These are phyloP conservation scores for Cryptotermes secundus DNA, from an alignment of 1,140 invertebrate species.

Conservation along the genomic window DNA sequence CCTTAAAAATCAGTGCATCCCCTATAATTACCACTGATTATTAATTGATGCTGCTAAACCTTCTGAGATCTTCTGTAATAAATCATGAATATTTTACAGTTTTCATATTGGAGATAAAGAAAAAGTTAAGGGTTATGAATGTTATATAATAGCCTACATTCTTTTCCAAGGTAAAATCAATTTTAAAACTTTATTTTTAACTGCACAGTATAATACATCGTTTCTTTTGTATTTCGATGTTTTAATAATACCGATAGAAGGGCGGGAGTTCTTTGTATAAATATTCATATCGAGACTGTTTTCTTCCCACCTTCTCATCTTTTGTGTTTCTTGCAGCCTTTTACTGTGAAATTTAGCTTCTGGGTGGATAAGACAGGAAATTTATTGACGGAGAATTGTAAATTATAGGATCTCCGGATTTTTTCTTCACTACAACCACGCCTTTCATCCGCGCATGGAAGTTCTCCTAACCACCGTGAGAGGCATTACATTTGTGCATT, in stretches of 20 bases:
- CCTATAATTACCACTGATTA: constrained; percentile 4
- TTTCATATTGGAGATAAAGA: not conserved
- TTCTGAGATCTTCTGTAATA: not conserved
- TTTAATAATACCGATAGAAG: not conserved
- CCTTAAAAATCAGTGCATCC: not conserved
- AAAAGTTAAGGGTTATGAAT: not conserved
- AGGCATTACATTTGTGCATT: not conserved
- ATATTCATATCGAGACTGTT: not conserved
- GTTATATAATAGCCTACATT: not conserved
- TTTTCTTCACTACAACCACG: not conserved
- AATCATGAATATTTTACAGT: constrained; percentile 7
- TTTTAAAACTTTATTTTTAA: not conserved
- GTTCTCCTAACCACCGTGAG: not conserved
- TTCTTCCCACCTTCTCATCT: not conserved
- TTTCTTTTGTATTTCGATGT: constrained; percentile 4
- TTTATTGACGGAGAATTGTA: not conserved
- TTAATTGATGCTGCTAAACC: constrained; percentile 1
- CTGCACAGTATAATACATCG: not conserved
- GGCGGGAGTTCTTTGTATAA: not conserved
- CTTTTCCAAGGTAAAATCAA: not conserved
- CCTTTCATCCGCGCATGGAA: constrained; percentile 9
- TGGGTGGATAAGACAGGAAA: constrained; percentile 2
- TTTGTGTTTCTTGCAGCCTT: not conserved
- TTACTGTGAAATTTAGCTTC: constrained; percentile 5
- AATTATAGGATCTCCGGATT: not conserved